These are phyloP conservation scores for Eulemur rubriventer DNA, from an alignment of 2,797 vertebrate genomes.

Conservation along the genomic window DNA sequence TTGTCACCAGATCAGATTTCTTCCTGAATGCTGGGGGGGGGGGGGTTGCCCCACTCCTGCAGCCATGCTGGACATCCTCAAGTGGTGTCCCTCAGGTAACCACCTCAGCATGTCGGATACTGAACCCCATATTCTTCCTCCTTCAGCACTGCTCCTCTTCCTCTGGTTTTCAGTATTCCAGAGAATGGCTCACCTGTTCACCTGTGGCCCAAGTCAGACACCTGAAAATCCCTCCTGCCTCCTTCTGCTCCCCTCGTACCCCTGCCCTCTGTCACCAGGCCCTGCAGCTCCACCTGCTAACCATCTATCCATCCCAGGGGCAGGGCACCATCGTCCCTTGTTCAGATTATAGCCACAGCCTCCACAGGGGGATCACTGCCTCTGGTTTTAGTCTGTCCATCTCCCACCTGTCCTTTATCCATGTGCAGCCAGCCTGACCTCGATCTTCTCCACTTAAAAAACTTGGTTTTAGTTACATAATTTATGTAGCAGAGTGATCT, in stretches of 20 bases:
- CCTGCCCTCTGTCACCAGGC: not conserved
- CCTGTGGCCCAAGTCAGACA: not conserved
- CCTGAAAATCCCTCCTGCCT: not conserved
- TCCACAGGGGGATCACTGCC: not conserved
- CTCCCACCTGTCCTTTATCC: no score
- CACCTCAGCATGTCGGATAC: not conserved
- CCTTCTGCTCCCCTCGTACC: not conserved
- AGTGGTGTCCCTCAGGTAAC: not conserved
- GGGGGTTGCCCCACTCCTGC: not conserved
- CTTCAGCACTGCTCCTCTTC: not conserved
- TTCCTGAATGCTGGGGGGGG: not conserved
- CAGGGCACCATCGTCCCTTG: not conserved
- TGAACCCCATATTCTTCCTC: not conserved
- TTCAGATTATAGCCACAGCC: not conserved
- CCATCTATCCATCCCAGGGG: not conserved
- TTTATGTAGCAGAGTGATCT: not conserved
- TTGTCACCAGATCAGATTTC: not conserved
- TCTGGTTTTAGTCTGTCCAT: not conserved
- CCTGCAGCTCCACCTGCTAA: not conserved
- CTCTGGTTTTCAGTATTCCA: not conserved
- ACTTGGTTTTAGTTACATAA: not conserved
- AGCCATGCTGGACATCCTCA: not conserved
- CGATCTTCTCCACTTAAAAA: not conserved
- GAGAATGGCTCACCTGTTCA: not conserved
- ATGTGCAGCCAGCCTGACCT: not conserved